A percentile compares a stretch with the other conserved stretches of the same genome.
These are phyloP conservation scores for Ondatra zibethicus DNA, from an alignment of 2,113 vertebrate species.

Conservation along the genomic window DNA sequence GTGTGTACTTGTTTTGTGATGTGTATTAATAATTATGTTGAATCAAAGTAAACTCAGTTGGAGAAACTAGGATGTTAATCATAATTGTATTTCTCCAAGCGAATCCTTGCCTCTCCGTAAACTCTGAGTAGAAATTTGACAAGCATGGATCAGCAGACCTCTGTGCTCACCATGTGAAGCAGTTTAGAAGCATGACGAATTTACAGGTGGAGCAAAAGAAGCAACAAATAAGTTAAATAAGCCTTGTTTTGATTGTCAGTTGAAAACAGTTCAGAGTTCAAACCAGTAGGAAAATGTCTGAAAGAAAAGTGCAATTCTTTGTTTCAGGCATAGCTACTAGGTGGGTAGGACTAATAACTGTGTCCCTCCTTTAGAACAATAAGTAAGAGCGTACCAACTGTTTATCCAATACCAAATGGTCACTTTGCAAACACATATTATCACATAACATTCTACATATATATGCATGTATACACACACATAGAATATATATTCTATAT, in stretches of 20 bases:
- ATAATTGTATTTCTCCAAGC: conserved; percentile 28
- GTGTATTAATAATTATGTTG: background rate
- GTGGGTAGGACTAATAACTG: background rate
- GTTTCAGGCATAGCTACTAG: background rate
- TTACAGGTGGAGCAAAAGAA: conserved; percentile 63
- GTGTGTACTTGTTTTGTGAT: background rate
- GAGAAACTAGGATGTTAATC: conserved; percentile 40
- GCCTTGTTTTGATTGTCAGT: conserved; percentile 78
- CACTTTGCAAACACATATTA: background rate
- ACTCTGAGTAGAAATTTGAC: conserved; percentile 59
- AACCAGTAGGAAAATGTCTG: conserved; percentile 75
- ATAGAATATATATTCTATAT: too few species aligned
- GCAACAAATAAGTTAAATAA: conserved; percentile 14
- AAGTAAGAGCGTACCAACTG: background rate
- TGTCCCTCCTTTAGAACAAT: background rate
- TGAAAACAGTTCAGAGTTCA: conserved; percentile 77
- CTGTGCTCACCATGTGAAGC: conserved; percentile 67
- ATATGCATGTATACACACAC: too few species aligned
- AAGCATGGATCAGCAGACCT: conserved; percentile 44
- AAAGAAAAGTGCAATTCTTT: conserved; percentile 81
- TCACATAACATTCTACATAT: too few species aligned
- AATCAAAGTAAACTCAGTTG: conserved; percentile 63
- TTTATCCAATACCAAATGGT: background rate
- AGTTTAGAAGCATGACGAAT: conserved; percentile 68
- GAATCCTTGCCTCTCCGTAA: conserved; percentile 64